Base-by-base conservation (phyloP, 2,113 vertebrate genomes). In the Sorex fumeus region DNA sequence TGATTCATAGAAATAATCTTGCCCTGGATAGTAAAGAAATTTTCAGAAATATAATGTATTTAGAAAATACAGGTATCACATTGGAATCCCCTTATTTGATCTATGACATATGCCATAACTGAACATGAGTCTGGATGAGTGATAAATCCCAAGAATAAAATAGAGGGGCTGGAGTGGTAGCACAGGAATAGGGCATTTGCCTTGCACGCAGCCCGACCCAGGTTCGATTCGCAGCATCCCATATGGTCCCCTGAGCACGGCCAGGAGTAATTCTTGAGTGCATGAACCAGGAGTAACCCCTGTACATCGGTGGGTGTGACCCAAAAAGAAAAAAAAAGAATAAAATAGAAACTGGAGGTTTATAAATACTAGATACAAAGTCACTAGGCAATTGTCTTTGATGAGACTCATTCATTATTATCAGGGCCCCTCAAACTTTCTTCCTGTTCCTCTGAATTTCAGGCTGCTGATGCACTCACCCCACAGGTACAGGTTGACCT, bases 1-100 rank as follows among this genome's bases (percentile, higher is more conserved):
- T 93, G 19, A 76, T 53, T 75, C 67, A 9, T 69, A 45, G 25
- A 71, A 86, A 80, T 53, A 71, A 53, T 77, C 32, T 27, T 86
- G 2, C 28, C 18, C 13, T 40, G 45, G 50, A 43, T 19, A 64
- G 12, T 27, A 70, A 81, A 83, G 81, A 64, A 45, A 50, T 5
- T 86, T 80, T 82, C 8, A 21, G n/a, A 72, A 76, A 69, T 19
- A 57, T 86, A 53, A 47, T 3, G 21, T 53, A 43, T 90, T 86
- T 75, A 30, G 12, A 70, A 89, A 89, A 23, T 34, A 40, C 1
- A 57, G 1, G 8, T 21, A 28, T 13, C 45, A 50, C 19, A 13
- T 50, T 74, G 60, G 50, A n/a, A 64, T 64, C 45, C 30, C 34
- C 16, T 81, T 69, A 25, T 10, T 84, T 67, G 21, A 80, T 72